A percentile compares a stretch with the other conserved stretches of the same genome.
phyloP scores from a whole-genome alignment of 2,113 vertebrate species.

The Catharus minimus region DNA sequence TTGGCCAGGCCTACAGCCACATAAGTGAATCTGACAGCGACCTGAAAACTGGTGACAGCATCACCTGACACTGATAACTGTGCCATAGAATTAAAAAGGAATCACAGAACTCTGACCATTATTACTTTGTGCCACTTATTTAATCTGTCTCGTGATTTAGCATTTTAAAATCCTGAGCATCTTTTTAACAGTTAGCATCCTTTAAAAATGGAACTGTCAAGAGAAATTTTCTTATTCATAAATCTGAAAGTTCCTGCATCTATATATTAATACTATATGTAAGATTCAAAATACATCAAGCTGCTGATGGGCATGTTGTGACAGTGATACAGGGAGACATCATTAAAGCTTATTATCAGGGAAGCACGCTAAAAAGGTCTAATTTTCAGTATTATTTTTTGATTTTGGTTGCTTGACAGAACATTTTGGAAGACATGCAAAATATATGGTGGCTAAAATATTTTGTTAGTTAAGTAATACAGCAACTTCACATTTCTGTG shows the following conservation, averaged over 20 bases:
- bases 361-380: constrained; percentile 10
- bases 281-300: constrained; percentile 2
- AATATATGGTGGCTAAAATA: background rate
- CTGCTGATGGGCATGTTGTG: background rate
- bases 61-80: background rate
- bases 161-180: constrained; percentile 25
- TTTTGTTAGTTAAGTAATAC: background rate
- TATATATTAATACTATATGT: background rate
- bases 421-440: constrained; percentile 5
- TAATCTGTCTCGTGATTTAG: background rate
- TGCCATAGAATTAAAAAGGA: background rate
- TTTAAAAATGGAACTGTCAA: constrained; percentile 37
- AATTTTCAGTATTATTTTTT: constrained; percentile 1
- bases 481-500: background rate
- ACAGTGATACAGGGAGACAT: background rate
- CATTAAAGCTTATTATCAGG: constrained; percentile 7
- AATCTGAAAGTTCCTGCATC: constrained; percentile 2
- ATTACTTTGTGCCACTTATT: background rate
- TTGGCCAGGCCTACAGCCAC: background rate
- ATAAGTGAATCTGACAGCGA: background rate
- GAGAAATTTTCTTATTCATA: constrained; percentile 31
- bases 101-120: background rate
- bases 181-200: background rate
- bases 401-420: constrained; percentile 2
- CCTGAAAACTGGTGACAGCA: background rate